Base-by-base conservation (phyloP, 2,113 vertebrate genomes). In the Paedocypris sp. region DNA sequence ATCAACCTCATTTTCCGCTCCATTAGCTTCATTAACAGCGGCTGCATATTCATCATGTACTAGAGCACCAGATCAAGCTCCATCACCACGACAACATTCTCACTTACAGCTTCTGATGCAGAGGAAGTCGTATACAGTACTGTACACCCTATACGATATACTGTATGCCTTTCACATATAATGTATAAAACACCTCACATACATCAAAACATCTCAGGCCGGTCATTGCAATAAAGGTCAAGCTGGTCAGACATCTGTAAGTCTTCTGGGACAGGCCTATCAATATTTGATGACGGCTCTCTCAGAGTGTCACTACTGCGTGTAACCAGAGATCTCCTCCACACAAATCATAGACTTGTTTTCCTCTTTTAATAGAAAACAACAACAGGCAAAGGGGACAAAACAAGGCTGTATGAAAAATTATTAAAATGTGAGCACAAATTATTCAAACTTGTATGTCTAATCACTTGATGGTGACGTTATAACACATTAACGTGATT, bases 21-120 rank as follows among this genome's bases (percentile, higher is more conserved):
- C 36, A 39, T 52, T 26, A 35, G 54, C 32, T 18, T 60, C 48
- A 53, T 69, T 53, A 64, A 33, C 20, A n/a, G 26, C n/a, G 32
- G 23, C 29, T 59, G 48, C 47, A 60, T 59, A 63, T 68, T 63
- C 38, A 58, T 58, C 18, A 68, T 22, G 25, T 31, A 51, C 22
- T 42, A 51, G 62, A 38, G 19, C 7, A 29, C 12, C 4, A n/a
- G 38, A 15, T 68, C 26, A 38, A 38, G 42, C 48, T 50, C 5
- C n/a, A 58, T 38, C 32, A 45, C 16, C 48, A 22, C 10, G 33
- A 50, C 29, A 41, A 48, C 35, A 35, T 10, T 62, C 38, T 62
- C 36, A 42, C 19, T 68, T 62, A 57, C 38, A 51, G 32, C n/a
- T 15, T 36, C n/a, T 2, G 50, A 23, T 33, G 20, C 12, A 35